These are phyloP conservation scores for Drosophila macrospina DNA, from an alignment of 2,888 invertebrate species.

Conservation along the genomic window DNA sequence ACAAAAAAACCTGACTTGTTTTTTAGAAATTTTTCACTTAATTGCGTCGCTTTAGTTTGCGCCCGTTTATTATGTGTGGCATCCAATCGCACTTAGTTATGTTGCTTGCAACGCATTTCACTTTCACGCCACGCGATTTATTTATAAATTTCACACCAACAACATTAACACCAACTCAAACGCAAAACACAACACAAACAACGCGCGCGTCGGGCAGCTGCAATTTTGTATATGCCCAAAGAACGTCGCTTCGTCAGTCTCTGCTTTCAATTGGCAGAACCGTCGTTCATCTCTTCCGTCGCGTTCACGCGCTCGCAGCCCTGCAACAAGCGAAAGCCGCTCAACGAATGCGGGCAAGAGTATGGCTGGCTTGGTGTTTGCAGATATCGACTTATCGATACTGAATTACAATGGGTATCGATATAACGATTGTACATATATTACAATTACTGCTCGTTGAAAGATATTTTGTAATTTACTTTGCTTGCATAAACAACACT, in stretches of 20 bases:
- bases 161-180: constrained; percentile 27
- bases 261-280: constrained; percentile 32
- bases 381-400: neutral
- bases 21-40: constrained; percentile 66
- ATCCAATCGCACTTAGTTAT: constrained; percentile 50
- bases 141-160: constrained; percentile 63
- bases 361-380: neutral
- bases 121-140: constrained; percentile 70
- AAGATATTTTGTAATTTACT: no score
- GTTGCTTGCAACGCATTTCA: constrained; percentile 67
- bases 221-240: constrained; percentile 62
- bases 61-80: constrained; percentile 31
- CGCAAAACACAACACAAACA: constrained; percentile 46
- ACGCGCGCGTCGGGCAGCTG: constrained; percentile 70
- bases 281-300: neutral
- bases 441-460: neutral
- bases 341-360: constrained; percentile 64
- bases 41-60: constrained; percentile 64
- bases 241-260: constrained; percentile 30
- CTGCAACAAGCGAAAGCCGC: constrained; percentile 79
- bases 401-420: neutral
- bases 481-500: no score
- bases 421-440: neutral
- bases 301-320: constrained; percentile 40
- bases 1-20: constrained; percentile 40